Evolutionary conservation across 2,797 vertebrate genomes (phyloP).

Genomic region (Poeciliopsis paucimaculata): DNA sequence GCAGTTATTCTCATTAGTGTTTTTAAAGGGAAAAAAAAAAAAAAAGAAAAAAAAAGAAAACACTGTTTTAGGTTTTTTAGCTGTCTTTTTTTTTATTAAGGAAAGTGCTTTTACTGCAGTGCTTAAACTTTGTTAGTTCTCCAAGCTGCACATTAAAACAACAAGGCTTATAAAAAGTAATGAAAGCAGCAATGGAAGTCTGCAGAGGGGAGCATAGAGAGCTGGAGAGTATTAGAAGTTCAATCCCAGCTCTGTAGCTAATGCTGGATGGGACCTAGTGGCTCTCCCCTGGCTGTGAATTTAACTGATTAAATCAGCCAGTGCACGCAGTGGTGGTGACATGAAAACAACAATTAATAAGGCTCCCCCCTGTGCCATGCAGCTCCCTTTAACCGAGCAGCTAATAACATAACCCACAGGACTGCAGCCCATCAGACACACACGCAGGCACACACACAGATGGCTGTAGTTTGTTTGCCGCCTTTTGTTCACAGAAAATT

Average conservation of each 20-base stretch:
- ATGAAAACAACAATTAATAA: conserved; percentile 92
- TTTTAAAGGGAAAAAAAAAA: conserved; percentile 61
- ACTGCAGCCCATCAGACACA: conserved; percentile 74
- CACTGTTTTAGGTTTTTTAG: conserved; percentile 14
- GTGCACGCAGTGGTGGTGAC: conserved; percentile 84
- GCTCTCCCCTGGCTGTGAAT: conserved; percentile 84
- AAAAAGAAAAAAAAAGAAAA: conserved; percentile 11
- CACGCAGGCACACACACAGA: conserved; percentile 27
- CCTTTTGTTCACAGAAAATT: conserved; percentile 48
- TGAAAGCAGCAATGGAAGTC: conserved; percentile 70
- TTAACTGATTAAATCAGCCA: conserved; percentile 91
- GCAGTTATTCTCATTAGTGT: conserved; percentile 73
- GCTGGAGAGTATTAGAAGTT: conserved; percentile 73
- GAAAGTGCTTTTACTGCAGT: conserved; percentile 64
- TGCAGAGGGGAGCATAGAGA: conserved; percentile 66
- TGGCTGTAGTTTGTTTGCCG: conserved; percentile 62
- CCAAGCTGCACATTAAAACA: conserved; percentile 68
- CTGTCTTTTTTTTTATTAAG: conserved; percentile 14
- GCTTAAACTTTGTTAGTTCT: conserved; percentile 76
- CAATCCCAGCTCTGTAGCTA: conserved; percentile 78
- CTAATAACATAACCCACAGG: conserved; percentile 88
- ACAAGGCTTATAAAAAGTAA: conserved; percentile 75
- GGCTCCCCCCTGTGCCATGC: conserved; percentile 78
- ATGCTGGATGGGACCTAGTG: conserved; percentile 78
- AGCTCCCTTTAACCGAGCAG: conserved; percentile 87